phyloP scores from a whole-genome alignment of 2,113 vertebrate species.

The Pygoscelis antarcticus region DNA sequence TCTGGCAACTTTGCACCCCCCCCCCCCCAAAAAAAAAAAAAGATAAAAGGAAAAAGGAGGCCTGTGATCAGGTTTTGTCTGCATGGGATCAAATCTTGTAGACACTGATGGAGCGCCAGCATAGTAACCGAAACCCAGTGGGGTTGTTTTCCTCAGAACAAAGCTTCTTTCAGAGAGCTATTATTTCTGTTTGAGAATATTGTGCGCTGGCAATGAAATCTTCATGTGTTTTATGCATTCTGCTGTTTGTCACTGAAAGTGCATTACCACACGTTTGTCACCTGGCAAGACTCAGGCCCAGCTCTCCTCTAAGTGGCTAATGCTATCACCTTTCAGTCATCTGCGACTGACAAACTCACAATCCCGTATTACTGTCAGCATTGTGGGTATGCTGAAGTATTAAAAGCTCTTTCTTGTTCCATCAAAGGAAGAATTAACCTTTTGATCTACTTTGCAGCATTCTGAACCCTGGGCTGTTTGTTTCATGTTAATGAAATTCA shows the following conservation, averaged over 20 bases:
- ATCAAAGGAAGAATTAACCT: conserved; percentile 57
- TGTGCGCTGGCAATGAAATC: not conserved
- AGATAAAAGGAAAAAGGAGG: not conserved
- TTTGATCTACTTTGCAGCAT: conserved; percentile 47
- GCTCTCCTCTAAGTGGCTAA: not conserved
- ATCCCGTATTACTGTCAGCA: not conserved
- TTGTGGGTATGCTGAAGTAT: not conserved
- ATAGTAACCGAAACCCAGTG: not conserved
- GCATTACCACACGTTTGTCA: not conserved
- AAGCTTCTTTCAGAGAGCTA: not conserved
- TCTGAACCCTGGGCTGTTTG: conserved; percentile 41
- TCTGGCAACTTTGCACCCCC: not conserved
- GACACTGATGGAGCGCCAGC: not conserved
- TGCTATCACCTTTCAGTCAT: not conserved
- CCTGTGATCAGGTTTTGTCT: not conserved
- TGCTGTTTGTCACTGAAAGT: not conserved
- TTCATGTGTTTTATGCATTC: not conserved
- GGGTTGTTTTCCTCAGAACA: not conserved
- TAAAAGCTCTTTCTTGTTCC: conserved; percentile 36
- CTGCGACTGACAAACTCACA: not conserved
- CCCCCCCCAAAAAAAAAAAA: not conserved
- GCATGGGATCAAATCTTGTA: not conserved
- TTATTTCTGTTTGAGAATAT: not conserved
- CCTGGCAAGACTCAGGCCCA: not conserved
- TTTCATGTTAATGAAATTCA: conserved; percentile 55